These are phyloP conservation scores for Rhamnusium bicolor DNA, from an alignment of 2,888 invertebrate genomes.

Conservation along the genomic window DNA sequence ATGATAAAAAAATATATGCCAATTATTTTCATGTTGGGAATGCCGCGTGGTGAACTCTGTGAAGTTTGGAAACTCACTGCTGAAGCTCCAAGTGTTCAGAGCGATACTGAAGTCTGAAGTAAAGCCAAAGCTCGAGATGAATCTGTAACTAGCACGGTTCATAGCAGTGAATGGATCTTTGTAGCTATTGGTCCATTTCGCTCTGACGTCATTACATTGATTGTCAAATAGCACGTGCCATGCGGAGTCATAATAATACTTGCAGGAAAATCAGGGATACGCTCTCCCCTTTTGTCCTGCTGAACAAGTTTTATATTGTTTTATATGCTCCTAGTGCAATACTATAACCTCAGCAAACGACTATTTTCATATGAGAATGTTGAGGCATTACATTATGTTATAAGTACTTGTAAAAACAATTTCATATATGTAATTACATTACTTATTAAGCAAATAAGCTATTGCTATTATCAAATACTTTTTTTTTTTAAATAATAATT, in stretches of 20 bases:
- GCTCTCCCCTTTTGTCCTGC: conserved; percentile 32
- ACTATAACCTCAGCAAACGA: not conserved
- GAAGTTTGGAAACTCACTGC: conserved; percentile 50
- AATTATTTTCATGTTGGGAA: conserved; percentile 26
- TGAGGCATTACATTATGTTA: too few species aligned
- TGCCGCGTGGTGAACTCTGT: conserved; percentile 48
- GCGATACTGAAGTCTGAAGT: conserved; percentile 60
- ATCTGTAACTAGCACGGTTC: conserved; percentile 67
- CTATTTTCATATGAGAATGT: not conserved
- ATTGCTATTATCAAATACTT: too few species aligned
- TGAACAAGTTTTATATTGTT: conserved; percentile 18
- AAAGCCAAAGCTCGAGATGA: conserved; percentile 61
- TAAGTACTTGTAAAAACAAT: too few species aligned
- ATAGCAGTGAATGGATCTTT: conserved; percentile 79
- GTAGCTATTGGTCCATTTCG: conserved; percentile 75
- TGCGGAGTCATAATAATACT: conserved; percentile 64
- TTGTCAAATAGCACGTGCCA: conserved; percentile 76
- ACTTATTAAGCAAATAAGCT: too few species aligned
- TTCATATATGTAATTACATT: too few species aligned
- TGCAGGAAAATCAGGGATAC: conserved; percentile 53
- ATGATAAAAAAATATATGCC: conserved; percentile 8
- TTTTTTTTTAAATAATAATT: too few species aligned
- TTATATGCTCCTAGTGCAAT: not conserved
- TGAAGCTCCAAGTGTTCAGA: conserved; percentile 56
- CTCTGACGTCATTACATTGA: conserved; percentile 85